Percentiles rank a stretch among this genome's conserved stretches.
These are phyloP conservation scores for Hippocampus barbouri DNA, from an alignment of 2,113 vertebrate species.

Conservation along the genomic window DNA sequence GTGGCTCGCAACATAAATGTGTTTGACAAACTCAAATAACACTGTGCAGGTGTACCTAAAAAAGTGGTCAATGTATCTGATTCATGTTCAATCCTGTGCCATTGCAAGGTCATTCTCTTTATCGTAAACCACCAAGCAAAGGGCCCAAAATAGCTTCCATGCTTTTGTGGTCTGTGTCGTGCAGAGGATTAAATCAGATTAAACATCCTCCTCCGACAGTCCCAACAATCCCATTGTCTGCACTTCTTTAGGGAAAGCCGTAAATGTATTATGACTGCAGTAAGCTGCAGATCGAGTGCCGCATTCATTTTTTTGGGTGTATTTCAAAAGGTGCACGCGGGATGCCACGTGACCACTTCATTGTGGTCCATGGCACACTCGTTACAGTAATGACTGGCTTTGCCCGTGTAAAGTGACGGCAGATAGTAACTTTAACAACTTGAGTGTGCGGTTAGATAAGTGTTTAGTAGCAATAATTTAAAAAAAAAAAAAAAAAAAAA, in stretches of 20 bases:
- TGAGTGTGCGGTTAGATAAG: slow-evolving; percentile 60
- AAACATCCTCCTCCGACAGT: slow-evolving; percentile 43
- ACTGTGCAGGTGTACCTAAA: not conserved
- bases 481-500: slow-evolving; percentile 52
- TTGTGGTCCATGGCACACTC: slow-evolving; percentile 40
- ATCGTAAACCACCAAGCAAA: slow-evolving; percentile 24
- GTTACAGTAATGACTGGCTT: slow-evolving; percentile 51
- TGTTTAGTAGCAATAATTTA: slow-evolving; percentile 46
- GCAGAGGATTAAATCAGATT: slow-evolving; percentile 54
- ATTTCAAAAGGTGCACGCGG: slow-evolving; percentile 4
- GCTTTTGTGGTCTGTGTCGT: slow-evolving; percentile 26
- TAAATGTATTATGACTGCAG: slow-evolving; percentile 8
- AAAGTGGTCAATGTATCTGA: not conserved
- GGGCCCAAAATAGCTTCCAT: slow-evolving; percentile 34
- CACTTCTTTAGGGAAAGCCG: slow-evolving; percentile 15
- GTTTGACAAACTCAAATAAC: not conserved
- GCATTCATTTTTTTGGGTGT: not conserved
- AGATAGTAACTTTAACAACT: slow-evolving; percentile 59
- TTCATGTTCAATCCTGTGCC: slow-evolving; percentile 4
- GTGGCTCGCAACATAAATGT: too few species aligned
- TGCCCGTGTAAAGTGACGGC: slow-evolving; percentile 34
- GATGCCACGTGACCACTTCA: slow-evolving; percentile 34
- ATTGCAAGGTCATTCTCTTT: slow-evolving; percentile 28
- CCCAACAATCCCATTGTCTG: slow-evolving; percentile 26
- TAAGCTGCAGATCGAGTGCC: slow-evolving; percentile 1